Evolutionary conservation across 2,888 invertebrate species (phyloP).

Genomic region (Spodoptera exigua): DNA sequence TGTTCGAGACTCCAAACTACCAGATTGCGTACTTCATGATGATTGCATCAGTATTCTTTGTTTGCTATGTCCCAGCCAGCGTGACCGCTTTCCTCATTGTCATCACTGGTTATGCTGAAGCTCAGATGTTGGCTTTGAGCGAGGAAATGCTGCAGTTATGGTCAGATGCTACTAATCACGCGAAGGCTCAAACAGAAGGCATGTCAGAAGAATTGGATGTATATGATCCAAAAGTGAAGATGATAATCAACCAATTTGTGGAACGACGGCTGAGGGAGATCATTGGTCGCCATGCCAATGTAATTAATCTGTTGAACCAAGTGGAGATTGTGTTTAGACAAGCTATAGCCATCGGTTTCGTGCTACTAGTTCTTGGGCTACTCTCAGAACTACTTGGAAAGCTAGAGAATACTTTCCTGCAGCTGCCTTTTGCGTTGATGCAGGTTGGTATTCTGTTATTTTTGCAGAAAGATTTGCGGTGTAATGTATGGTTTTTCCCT

Average conservation of each 20-base stretch:
- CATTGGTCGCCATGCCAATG: conserved; percentile 56
- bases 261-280: conserved; percentile 54
- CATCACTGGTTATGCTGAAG: conserved; percentile 50
- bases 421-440: conserved; percentile 67
- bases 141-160: conserved; percentile 50
- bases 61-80: conserved; percentile 52
- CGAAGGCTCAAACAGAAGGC: conserved; percentile 18
- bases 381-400: conserved; percentile 66
- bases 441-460: conserved; percentile 57
- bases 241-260: conserved; percentile 52
- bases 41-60: conserved; percentile 29
- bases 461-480: neutral
- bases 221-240: conserved; percentile 10
- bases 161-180: conserved; percentile 49
- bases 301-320: conserved; percentile 57
- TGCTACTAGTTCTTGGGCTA: conserved; percentile 59
- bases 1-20: conserved; percentile 52
- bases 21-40: conserved; percentile 50
- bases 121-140: conserved; percentile 53
- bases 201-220: conserved; percentile 6
- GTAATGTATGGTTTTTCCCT: no score
- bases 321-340: conserved; percentile 62
- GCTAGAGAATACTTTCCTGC: conserved; percentile 68
- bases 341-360: conserved; percentile 66
- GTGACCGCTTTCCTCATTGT: conserved; percentile 55